phyloP scores from a whole-genome alignment of 2,797 vertebrate species.

The Microctenopoma steveboyesi region DNA sequence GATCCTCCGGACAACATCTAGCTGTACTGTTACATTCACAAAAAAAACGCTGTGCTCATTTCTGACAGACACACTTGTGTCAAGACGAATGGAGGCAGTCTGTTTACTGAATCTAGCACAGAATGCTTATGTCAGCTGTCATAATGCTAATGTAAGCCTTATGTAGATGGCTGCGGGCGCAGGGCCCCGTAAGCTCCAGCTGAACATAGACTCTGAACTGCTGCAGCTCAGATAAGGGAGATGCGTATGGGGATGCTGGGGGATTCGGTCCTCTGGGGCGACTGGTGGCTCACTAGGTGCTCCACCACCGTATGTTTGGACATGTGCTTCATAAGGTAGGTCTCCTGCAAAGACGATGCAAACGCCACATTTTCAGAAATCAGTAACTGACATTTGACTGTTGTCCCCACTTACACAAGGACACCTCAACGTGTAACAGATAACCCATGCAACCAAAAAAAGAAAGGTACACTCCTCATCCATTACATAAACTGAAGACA shows the following conservation, averaged over 20 bases:
- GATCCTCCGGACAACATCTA: constrained; percentile 66
- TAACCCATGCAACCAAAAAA: too few species aligned
- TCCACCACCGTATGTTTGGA: constrained; percentile 99
- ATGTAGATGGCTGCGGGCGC: constrained; percentile 73
- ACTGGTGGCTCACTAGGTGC: constrained; percentile 96
- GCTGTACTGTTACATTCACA: constrained; percentile 76
- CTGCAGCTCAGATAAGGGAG: constrained; percentile 91
- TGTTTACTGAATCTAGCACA: constrained; percentile 45
- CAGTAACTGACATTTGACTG: not conserved
- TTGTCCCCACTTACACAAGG: not conserved
- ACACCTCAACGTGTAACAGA: too few species aligned
- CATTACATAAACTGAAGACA: not conserved
- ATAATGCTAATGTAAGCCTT: constrained; percentile 78
- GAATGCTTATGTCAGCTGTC: constrained; percentile 76
- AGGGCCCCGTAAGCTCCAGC: constrained; percentile 60
- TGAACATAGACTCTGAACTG: constrained; percentile 42
- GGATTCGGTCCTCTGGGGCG: constrained; percentile 96
- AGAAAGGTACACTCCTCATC: too few species aligned
- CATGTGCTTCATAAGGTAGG: constrained; percentile 99
- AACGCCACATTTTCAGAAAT: constrained; percentile 14
- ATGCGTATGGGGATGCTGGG: constrained; percentile 96
- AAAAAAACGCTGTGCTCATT: constrained; percentile 75
- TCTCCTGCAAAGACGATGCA: constrained; percentile 86
- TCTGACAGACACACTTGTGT: constrained; percentile 58
- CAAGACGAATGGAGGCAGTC: constrained; percentile 63